Evolutionary conservation across 2,113 vertebrate genomes (phyloP), one percentile per base, ranked within the genome.

Genomic region (Microtus pennsylvanicus): DNA sequence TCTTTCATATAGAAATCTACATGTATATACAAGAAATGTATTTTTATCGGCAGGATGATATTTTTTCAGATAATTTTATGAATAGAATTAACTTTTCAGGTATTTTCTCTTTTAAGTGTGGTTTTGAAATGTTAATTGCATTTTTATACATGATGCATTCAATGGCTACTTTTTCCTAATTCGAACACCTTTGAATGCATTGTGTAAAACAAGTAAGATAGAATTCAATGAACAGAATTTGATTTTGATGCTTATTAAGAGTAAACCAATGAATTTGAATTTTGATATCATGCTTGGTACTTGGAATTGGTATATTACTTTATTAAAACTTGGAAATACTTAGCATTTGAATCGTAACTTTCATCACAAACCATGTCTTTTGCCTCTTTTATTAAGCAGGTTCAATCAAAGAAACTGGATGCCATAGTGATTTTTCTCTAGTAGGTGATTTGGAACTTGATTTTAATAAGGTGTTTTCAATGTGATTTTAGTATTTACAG

Each of bases 1-100:
- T 96, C 95, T 97, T 96, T 96, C 96, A 93, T 95, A 89, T 98
- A 97, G 97, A 92, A 95, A 96, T 94, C 96, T 96, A 94, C 96
- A 94, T 94, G 93, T 94, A 90, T 93, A 93, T 89, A 97, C 22
- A 96, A 96, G 95, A 97, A 96, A 85, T 97, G 94, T 97, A 96
- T 97, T 97, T 98, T 97, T 98, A 97, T 94, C 94, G 80, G 77
- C 90, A 97, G 97, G 70, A 93, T 58, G 55, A 58, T 96, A 96
- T 58, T 97, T 93, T 91, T 92, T 97, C 94, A 91, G 87, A 89
- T 95, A 93, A 97, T 94, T 97, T 97, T 94, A 96, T 87, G 95
- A 95, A 85, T 89, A 94, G 86, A 97, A 61, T 93, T 95, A 96
- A 88, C 92, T 95, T 98, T 94, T 89, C 75, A 89, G 89, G 55